Percentiles rank a stretch among this genome's conserved stretches.
phyloP scores from a whole-genome alignment of 2,113 vertebrate genomes.

The Sprattus sprattus region DNA sequence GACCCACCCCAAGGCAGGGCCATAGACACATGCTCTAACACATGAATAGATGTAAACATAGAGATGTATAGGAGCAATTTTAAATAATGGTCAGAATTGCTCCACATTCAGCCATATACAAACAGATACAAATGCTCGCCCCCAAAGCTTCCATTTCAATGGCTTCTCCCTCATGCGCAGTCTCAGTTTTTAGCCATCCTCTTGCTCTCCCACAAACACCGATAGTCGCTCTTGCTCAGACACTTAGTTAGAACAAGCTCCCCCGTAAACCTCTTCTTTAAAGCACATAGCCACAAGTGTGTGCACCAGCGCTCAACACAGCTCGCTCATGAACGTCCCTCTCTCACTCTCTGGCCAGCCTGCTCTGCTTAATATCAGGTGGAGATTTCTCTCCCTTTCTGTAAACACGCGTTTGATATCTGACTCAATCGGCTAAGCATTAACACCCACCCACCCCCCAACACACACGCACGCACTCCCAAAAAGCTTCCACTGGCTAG shows the following conservation, averaged over 20 bases:
- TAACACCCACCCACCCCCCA: background rate
- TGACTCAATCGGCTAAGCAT: background rate
- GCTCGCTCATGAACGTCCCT: background rate
- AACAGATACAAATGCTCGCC: background rate
- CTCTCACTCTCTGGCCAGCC: background rate
- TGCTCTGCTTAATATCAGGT: background rate
- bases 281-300: background rate
- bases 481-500: background rate
- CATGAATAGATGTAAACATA: background rate
- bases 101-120: background rate
- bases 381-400: background rate
- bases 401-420: background rate
- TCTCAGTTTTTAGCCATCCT: background rate
- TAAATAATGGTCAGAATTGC: background rate
- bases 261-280: background rate
- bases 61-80: background rate
- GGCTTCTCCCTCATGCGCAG: background rate
- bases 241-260: background rate
- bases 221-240: background rate
- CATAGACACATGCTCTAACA: background rate
- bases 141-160: background rate
- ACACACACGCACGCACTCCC: background rate
- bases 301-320: background rate
- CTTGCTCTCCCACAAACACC: background rate
- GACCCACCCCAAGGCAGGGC: background rate